Conservation (phyloP, 2,113 vertebrate genomes). For the Anolis sagrei region DNA sequence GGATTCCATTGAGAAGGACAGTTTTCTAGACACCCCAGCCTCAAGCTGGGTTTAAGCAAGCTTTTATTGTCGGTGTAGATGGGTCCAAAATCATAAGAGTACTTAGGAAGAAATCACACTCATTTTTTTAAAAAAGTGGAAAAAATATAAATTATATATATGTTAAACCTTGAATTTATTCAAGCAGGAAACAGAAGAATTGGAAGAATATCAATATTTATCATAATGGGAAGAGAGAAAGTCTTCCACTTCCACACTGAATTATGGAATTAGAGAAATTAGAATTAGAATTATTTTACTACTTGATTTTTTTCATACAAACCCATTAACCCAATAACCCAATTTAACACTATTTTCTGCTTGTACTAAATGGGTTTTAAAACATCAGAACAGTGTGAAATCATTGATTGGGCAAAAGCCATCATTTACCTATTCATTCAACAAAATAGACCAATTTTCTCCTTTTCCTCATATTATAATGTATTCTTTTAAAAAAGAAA, state of each 20-base stretch:
- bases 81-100: too few species aligned
- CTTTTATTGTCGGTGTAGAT: too few species aligned
- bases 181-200: too few species aligned
- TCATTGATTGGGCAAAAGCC: not conserved
- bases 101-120: too few species aligned
- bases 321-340: not conserved
- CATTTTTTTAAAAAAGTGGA: too few species aligned
- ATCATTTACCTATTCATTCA: not conserved
- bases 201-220: too few species aligned
- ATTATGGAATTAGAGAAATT: not conserved
- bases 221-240: too few species aligned
- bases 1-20: too few species aligned
- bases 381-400: not conserved
- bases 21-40: too few species aligned
- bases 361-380: not conserved
- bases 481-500: not conserved
- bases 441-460: slow-evolving; percentile 3
- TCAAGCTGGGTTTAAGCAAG: too few species aligned
- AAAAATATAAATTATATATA: too few species aligned
- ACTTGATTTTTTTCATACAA: not conserved
- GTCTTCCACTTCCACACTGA: not conserved
- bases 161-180: too few species aligned
- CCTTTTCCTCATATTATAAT: not conserved
- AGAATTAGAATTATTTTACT: not conserved
- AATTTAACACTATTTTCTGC: not conserved